These are phyloP conservation scores for Ametastegia equiseti DNA, from an alignment of 2,888 invertebrate species.

Conservation along the genomic window DNA sequence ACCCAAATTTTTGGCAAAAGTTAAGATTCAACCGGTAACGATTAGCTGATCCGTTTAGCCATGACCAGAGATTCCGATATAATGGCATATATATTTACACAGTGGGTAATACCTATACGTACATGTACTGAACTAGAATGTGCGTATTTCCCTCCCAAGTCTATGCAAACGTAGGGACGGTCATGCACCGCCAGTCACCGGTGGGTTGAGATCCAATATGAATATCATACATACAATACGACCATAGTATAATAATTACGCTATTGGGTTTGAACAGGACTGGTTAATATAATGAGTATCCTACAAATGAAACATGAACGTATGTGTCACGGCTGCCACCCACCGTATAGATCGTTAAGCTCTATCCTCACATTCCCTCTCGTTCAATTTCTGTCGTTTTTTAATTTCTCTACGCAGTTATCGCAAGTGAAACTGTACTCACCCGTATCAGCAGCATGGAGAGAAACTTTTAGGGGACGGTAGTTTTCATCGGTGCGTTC, in stretches of 20 bases:
- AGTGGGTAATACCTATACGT: background rate
- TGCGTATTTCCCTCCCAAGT: slow-evolving; percentile 10
- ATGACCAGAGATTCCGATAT: background rate
- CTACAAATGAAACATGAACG: background rate
- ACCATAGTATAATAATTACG: background rate
- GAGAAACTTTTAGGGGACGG: background rate
- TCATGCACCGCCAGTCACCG: slow-evolving; percentile 37
- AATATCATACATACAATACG: background rate
- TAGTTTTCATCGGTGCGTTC: background rate
- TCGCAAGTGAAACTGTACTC: slow-evolving; percentile 18
- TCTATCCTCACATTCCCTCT: background rate
- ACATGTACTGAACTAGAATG: slow-evolving; percentile 43
- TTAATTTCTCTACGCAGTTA: background rate
- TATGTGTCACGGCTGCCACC: background rate
- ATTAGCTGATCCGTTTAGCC: background rate
- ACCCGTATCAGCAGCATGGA: background rate
- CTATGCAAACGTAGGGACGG: background rate
- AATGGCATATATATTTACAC: no score
- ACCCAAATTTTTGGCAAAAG: background rate
- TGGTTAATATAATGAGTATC: background rate
- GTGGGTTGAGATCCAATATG: slow-evolving; percentile 34
- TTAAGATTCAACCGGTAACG: background rate
- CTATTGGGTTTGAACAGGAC: background rate
- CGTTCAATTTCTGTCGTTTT: background rate
- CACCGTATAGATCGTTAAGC: background rate